These are phyloP conservation scores for Falco novaeseelandiae DNA, from an alignment of 2,797 vertebrate species.

Conservation along the genomic window DNA sequence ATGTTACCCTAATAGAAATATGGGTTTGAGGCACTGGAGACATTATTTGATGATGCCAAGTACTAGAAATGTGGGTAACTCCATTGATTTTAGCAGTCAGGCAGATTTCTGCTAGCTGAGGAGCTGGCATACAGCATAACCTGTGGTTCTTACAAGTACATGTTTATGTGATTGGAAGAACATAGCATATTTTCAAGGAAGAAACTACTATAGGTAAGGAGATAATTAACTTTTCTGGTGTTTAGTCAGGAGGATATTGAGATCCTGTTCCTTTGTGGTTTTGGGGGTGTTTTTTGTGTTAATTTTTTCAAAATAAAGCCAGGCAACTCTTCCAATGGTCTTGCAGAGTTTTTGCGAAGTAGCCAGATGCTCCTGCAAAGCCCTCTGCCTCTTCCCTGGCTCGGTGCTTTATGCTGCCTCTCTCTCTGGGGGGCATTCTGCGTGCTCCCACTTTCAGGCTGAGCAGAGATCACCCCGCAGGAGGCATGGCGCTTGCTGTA, in stretches of 20 bases:
- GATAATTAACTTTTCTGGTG: neutral
- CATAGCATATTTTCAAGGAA: neutral
- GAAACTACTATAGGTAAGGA: neutral
- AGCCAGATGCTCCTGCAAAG: neutral
- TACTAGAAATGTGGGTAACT: neutral
- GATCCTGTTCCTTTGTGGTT: neutral
- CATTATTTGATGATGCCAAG: fast-evolving
- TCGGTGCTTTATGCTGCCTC: neutral
- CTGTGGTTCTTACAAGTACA: neutral
- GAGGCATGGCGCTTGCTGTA: neutral
- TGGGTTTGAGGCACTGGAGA: neutral
- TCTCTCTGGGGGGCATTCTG: neutral
- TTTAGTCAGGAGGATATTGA: neutral
- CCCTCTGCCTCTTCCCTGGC: neutral
- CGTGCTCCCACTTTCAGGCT: neutral
- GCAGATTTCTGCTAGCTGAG: neutral
- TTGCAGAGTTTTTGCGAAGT: neutral
- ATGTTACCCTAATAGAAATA: neutral
- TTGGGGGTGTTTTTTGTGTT: too few species aligned
- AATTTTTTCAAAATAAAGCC: neutral
- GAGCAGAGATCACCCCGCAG: fast-evolving
- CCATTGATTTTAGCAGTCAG: neutral
- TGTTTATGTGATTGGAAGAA: neutral
- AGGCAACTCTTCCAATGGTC: neutral
- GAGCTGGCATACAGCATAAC: neutral